A percentile compares a stretch with the other conserved stretches of the same genome.
Conservation (phyloP, 2,888 invertebrate species). For the Cynaeus angustus region DNA sequence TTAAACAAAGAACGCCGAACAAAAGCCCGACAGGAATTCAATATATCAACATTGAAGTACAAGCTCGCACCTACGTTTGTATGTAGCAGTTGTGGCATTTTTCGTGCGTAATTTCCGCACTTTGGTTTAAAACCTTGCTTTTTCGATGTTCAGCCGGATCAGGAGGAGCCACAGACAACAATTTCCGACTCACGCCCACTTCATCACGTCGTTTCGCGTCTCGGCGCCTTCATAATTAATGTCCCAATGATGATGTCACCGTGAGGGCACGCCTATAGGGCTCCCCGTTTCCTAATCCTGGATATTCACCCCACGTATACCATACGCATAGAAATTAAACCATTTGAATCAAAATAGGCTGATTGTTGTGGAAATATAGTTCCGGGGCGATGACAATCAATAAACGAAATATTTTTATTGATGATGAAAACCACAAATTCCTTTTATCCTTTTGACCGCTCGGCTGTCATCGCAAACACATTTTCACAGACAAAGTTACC, state of each 20-base stretch:
- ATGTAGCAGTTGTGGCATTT: background rate
- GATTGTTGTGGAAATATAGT: constrained; percentile 54
- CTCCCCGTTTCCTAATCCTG: constrained; percentile 45
- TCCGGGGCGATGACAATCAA: constrained; percentile 22
- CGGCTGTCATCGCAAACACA: constrained; percentile 1
- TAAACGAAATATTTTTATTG: constrained; percentile 28
- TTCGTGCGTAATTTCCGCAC: constrained; percentile 20
- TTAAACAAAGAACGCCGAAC: background rate
- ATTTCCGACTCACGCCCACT: constrained; percentile 60
- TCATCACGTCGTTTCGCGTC: constrained; percentile 57
- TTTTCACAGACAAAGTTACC: background rate
- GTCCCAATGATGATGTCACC: constrained; percentile 59
- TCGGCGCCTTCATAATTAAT: constrained; percentile 58
- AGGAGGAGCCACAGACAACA: constrained; percentile 58
- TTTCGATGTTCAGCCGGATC: constrained; percentile 46
- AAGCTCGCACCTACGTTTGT: background rate
- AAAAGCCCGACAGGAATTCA: background rate
- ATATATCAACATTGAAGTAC: background rate
- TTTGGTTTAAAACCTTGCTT: constrained; percentile 21
- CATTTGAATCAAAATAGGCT: constrained; percentile 56
- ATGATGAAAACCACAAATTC: no score
- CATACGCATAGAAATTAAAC: constrained; percentile 56
- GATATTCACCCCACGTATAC: constrained; percentile 50
- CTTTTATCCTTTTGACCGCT: no score
- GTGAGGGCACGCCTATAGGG: constrained; percentile 52